A percentile compares a stretch with the other conserved stretches of the same genome.
Evolutionary conservation across 2,113 vertebrate genomes (phyloP).

Genomic region (Azemiops feae): DNA sequence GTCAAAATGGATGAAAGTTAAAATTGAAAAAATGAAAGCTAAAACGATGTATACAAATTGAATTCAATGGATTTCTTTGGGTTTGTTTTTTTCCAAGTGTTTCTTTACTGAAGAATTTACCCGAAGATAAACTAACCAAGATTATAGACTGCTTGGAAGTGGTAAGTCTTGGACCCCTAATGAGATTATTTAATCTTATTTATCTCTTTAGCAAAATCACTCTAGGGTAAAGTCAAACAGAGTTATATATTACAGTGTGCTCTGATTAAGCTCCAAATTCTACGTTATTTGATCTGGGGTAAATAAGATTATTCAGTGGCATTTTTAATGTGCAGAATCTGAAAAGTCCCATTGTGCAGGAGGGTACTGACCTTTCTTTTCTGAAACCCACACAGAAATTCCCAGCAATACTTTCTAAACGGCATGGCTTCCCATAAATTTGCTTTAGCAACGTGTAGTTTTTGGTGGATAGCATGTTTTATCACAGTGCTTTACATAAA

Average conservation of each 20-base stretch:
- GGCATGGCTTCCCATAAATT: not conserved
- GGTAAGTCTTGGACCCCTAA: conserved; percentile 70
- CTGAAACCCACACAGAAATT: not conserved
- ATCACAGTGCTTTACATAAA: not conserved
- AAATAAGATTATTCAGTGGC: not conserved
- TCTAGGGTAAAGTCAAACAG: not conserved
- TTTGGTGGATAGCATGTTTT: not conserved
- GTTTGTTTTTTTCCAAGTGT: conserved; percentile 74
- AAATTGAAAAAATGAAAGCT: not conserved
- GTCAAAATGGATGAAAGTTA: not conserved
- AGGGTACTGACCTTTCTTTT: not conserved
- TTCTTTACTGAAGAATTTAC: conserved; percentile 84
- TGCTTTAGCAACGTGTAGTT: not conserved
- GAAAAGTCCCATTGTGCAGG: not conserved
- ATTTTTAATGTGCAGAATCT: not conserved
- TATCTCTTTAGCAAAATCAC: not conserved
- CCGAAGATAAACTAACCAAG: conserved; percentile 89
- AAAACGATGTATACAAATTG: not conserved
- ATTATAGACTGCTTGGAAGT: conserved; percentile 92
- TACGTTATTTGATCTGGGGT: not conserved
- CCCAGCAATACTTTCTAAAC: not conserved
- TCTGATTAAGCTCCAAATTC: not conserved
- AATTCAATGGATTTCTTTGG: not conserved
- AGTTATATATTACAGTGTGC: not conserved
- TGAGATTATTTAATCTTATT: not conserved